Base-by-base conservation (phyloP, 2,888 invertebrate genomes). In the Platycheirus rosarum region DNA sequence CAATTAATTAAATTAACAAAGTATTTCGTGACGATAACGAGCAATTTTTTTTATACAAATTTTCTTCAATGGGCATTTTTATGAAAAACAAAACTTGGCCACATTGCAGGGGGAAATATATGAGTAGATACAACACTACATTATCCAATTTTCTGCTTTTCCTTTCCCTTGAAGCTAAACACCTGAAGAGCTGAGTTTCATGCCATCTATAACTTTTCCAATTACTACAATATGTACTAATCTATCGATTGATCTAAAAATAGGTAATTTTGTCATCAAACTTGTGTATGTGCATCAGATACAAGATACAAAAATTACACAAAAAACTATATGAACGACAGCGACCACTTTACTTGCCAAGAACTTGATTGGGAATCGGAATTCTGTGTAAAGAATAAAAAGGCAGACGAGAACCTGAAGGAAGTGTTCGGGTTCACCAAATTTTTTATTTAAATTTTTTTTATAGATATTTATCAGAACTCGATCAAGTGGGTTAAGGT, bases 281-380 rank as follows among this genome's bases (percentile, higher is more conserved):
- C 20, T 23, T 14, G 40, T 26, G 40, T 9, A 23, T 2, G 14
- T 13, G 8, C 8, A 7, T 14, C 8, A 32, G 53, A 32, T 26
- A 9, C 4, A 37, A 55, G 55, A 14, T 55, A 13, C 26, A 26
- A 0, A 26, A 49, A n/a, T 9, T 26, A 49, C 13, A 42, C n/a
- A 37, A 13, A 29, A 23, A 11, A 48, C 55, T 42, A 20, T 13
- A 20, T 4, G 1, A 32, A 1, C 14, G n/a, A 26, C 23, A 32
- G 5, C 14, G n/a, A 26, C 23, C 57, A 57, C 57, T 57, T 57
- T 57, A 40, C 40, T 14, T 57, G 13, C 20, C 53, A 13, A 37
- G 16, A 26, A 55, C 57, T 11, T 26, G 42, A 40, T 57, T 23
- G 0, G 40, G 32, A 14, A n/a, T n/a, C n/a, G n/a, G 5, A 4